Evolutionary conservation across 2,888 invertebrate genomes (phyloP).

Genomic region (Ormia ochracea): DNA sequence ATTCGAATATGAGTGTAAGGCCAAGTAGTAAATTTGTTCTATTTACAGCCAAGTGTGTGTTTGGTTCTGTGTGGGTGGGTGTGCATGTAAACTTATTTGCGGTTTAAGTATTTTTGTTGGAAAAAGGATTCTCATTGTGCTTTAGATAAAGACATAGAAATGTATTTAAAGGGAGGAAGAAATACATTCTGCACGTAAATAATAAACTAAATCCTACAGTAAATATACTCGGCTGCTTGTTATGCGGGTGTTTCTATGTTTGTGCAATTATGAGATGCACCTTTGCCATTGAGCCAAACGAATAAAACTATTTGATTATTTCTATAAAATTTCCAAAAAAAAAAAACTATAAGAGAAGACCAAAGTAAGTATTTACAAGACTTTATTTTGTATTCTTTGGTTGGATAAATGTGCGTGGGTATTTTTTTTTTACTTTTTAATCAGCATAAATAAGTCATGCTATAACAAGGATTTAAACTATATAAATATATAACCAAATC

Average conservation of each 20-base stretch:
- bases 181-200: constrained; percentile 31
- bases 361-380: constrained; percentile 34
- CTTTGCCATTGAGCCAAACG: constrained; percentile 27
- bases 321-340: constrained; percentile 25
- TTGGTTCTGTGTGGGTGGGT: too few species aligned
- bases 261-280: not conserved
- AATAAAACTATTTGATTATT: constrained; percentile 55
- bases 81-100: not conserved
- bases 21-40: constrained; percentile 48
- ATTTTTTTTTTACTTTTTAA: constrained; percentile 6
- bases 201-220: constrained; percentile 54
- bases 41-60: constrained; percentile 47
- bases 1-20: not conserved
- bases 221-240: constrained; percentile 21
- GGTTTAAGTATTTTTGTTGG: not conserved
- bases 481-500: constrained; percentile 54
- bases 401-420: not conserved
- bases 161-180: not conserved
- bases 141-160: constrained; percentile 17
- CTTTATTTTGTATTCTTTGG: constrained; percentile 1
- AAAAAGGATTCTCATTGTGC: constrained; percentile 37
- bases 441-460: constrained; percentile 71
- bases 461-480: constrained; percentile 27
- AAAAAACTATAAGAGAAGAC: constrained; percentile 1
- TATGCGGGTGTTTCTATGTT: not conserved